Conservation (phyloP, 2,797 vertebrate genomes). For the Cryptoblepharus egeriae region DNA sequence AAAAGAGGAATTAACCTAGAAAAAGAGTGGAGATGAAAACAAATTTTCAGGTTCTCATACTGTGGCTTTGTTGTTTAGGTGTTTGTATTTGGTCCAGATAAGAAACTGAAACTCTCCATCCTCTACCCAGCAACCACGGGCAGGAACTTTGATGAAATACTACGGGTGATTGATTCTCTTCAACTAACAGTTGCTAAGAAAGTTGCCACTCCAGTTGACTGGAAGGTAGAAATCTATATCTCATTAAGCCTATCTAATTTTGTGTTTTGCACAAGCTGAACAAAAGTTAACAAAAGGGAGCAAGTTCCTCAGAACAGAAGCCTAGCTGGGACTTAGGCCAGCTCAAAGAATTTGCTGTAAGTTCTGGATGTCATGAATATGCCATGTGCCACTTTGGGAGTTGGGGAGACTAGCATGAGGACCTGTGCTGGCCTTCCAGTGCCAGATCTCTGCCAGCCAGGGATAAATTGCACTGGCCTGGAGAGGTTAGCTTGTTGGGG, state of each 20-base stretch:
- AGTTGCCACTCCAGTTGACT: slow-evolving; percentile 95
- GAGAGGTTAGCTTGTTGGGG: no score
- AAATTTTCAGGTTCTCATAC: neutral
- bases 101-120: slow-evolving; percentile 96
- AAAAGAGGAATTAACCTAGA: neutral
- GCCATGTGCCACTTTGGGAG: no score
- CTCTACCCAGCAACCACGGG: slow-evolving; percentile 97
- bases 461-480: no score
- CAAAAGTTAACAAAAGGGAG: neutral
- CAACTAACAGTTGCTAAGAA: slow-evolving; percentile 92
- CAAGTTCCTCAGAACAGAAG: neutral
- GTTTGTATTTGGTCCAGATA: slow-evolving; percentile 94
- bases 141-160: slow-evolving; percentile 94
- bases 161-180: slow-evolving; percentile 92
- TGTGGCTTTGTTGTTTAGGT: slow-evolving; percentile 78
- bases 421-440: no score
- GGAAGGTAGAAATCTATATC: slow-evolving; percentile 85
- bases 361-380: neutral
- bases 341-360: no score
- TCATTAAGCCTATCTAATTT: neutral
- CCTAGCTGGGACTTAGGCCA: no score
- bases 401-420: no score
- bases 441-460: no score
- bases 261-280: neutral
- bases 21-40: slow-evolving; percentile 1